Evolutionary conservation across 2,113 vertebrate genomes (phyloP).

Genomic region (Pluvianellus socialis): DNA sequence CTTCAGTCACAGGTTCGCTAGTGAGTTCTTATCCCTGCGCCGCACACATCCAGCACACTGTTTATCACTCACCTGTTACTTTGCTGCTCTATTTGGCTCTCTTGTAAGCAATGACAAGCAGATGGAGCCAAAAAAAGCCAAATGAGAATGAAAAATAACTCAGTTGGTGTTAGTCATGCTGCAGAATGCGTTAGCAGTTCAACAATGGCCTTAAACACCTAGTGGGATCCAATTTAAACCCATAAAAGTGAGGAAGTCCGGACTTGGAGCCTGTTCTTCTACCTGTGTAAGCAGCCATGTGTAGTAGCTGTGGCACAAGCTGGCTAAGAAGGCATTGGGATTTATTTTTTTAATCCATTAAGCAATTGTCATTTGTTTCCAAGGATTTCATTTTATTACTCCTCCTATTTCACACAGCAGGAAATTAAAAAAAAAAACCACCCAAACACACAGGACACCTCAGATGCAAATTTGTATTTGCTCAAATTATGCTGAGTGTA

Average conservation of each 20-base stretch:
- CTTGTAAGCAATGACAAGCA: neutral
- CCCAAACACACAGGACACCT: neutral
- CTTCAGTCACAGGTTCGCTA: neutral
- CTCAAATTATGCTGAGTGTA: neutral
- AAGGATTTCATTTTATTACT: constrained; percentile 10
- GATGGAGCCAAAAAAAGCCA: neutral
- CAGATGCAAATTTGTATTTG: neutral
- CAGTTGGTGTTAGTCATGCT: neutral
- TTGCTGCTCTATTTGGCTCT: neutral
- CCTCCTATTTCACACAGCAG: neutral
- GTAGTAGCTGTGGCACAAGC: neutral
- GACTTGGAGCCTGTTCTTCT: neutral
- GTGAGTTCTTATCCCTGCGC: neutral
- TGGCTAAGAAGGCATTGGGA: neutral
- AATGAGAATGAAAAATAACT: neutral
- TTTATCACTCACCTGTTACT: neutral
- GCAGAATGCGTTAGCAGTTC: neutral
- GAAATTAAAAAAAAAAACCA: neutral
- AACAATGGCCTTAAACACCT: constrained; percentile 16
- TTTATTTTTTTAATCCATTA: neutral
- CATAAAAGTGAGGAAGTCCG: constrained; percentile 41
- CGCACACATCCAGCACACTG: neutral
- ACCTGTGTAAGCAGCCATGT: neutral
- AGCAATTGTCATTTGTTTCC: neutral
- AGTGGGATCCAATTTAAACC: constrained; percentile 26